Percentiles rank a stretch among this genome's conserved stretches.
Evolutionary conservation across 1,140 invertebrate species (phyloP).

Genomic region (Brachionus rotundiformis): DNA sequence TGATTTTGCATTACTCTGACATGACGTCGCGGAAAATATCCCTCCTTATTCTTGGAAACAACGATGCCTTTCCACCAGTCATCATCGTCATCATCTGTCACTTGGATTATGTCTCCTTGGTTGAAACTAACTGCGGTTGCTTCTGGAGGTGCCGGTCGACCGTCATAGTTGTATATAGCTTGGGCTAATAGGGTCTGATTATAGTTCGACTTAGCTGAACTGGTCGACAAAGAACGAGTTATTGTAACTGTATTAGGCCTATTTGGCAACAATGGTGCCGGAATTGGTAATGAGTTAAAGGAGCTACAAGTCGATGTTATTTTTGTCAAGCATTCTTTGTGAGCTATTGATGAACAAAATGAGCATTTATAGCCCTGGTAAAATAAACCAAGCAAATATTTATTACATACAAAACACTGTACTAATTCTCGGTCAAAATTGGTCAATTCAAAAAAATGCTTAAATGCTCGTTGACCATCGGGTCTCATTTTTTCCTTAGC

Average conservation of each 20-base stretch:
- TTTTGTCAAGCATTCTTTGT: conserved; percentile 36
- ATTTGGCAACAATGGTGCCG: not conserved
- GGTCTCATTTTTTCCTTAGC: conserved; percentile 33
- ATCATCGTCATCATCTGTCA: conserved; percentile 50
- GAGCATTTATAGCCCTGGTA: conserved; percentile 48
- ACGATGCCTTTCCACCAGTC: conserved; percentile 50
- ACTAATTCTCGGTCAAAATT: conserved; percentile 32
- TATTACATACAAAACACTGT: conserved; percentile 14
- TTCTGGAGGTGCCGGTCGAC: conserved; percentile 26
- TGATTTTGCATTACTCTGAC: not conserved
- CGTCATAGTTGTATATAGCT: conserved; percentile 43
- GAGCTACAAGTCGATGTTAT: not conserved
- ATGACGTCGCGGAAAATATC: conserved; percentile 39
- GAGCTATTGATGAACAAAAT: not conserved
- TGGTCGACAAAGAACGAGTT: not conserved
- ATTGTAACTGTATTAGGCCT: too few species aligned
- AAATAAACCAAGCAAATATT: conserved; percentile 36
- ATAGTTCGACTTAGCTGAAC: not conserved
- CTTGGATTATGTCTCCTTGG: conserved; percentile 36
- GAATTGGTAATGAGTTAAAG: not conserved
- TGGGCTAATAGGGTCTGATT: not conserved
- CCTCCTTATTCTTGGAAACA: conserved; percentile 18
- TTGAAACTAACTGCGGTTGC: not conserved
- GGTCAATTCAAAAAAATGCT: conserved; percentile 42
- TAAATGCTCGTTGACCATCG: not conserved